Conservation (phyloP, 2,888 invertebrate genomes). For the Heteromurus nitidus region DNA sequence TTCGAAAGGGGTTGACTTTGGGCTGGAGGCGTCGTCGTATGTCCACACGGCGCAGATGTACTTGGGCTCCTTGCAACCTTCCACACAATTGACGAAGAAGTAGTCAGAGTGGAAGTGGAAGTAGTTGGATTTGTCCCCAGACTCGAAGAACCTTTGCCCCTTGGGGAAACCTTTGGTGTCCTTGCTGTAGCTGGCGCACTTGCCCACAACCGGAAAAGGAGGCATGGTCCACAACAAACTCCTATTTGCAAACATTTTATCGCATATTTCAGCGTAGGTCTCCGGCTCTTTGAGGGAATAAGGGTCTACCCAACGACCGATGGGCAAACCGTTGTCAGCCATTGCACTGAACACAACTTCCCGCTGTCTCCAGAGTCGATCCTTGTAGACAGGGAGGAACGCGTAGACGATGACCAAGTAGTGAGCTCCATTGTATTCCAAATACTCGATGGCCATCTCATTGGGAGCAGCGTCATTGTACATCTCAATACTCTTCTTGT, state of each 20-base stretch:
- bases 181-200: not conserved
- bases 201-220: constrained; percentile 1
- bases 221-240: not conserved
- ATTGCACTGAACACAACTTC: not conserved
- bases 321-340: not conserved
- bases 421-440: not conserved
- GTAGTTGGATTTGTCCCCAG: not conserved
- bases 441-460: too few species aligned
- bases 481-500: too few species aligned
- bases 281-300: not conserved
- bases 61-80: constrained; percentile 2
- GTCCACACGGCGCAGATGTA: constrained; percentile 16
- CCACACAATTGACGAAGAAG: constrained; percentile 20
- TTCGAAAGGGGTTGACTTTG: not conserved
- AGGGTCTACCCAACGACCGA: not conserved
- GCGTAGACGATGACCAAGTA: not conserved
- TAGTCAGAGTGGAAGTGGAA: constrained; percentile 29
- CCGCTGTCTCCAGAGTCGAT: not conserved
- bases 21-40: not conserved
- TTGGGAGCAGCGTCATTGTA: not conserved
- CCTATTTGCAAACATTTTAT: not conserved
- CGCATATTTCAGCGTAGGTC: not conserved
- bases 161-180: not conserved
- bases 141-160: too few species aligned
- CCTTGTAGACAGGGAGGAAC: constrained; percentile 1